These are phyloP conservation scores for Chaetura pelagica DNA, from an alignment of 2,113 vertebrate species.

Conservation along the genomic window DNA sequence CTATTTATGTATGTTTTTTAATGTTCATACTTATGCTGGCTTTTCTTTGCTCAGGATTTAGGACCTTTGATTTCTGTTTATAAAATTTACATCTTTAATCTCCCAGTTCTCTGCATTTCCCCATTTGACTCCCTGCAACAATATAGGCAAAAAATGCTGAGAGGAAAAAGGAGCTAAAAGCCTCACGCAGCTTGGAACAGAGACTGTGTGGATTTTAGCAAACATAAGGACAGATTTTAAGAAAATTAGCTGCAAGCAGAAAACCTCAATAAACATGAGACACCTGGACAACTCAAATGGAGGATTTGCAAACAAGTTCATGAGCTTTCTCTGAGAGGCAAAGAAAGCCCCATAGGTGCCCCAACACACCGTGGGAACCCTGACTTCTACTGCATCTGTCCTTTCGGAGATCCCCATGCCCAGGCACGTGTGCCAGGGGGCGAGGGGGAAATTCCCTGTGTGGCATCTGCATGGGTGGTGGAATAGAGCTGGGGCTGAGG, in stretches of 20 bases:
- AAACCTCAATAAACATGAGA: conserved; percentile 42
- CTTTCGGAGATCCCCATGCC: accelerated
- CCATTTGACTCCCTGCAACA: conserved; percentile 69
- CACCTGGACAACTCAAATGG: conserved; percentile 32
- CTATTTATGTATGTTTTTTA: conserved; percentile 87
- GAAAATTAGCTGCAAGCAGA: conserved; percentile 34
- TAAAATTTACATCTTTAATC: conserved; percentile 88
- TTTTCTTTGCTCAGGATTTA: conserved; percentile 84
- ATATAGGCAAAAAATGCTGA: conserved; percentile 30
- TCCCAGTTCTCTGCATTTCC: conserved; percentile 74
- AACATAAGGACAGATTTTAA: conserved; percentile 49
- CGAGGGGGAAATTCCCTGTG: accelerated
- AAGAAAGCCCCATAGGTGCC: neutral
- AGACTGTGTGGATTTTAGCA: conserved; percentile 24
- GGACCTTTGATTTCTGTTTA: conserved; percentile 85
- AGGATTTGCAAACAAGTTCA: neutral
- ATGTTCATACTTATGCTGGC: conserved; percentile 83
- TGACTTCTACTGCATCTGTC: neutral
- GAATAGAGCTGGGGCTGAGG: neutral
- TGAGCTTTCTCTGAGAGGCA: neutral
- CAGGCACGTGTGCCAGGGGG: accelerated
- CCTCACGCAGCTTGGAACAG: neutral
- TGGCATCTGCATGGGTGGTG: neutral
- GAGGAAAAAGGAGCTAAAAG: neutral
- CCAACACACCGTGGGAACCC: accelerated